Percentiles rank a stretch among this genome's conserved stretches.
phyloP scores from a whole-genome alignment of 2,113 vertebrate species.

The Eulemur rufifrons region DNA sequence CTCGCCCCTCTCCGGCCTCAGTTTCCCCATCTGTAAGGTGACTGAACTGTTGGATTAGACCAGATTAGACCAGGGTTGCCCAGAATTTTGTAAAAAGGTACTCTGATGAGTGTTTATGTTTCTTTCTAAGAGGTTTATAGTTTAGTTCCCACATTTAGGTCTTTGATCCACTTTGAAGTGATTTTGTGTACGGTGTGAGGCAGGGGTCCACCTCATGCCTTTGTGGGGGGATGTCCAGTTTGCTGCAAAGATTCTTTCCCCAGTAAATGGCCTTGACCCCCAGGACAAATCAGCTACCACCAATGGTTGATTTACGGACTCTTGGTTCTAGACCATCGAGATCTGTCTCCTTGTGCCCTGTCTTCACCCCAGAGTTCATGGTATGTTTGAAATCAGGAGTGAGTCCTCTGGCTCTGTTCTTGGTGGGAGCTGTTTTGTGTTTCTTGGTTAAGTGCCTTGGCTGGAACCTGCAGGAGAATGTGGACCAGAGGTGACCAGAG shows the following conservation, averaged over 20 bases:
- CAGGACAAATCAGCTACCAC: no score
- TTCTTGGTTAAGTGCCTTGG: not conserved
- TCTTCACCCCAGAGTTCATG: rapidly evolving
- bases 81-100: not conserved
- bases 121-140: not conserved
- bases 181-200: not conserved
- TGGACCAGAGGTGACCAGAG: not conserved
- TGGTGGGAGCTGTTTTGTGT: not conserved
- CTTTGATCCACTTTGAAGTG: not conserved
- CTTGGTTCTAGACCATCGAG: not conserved
- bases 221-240: not conserved
- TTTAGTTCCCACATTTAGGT: not conserved
- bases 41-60: not conserved
- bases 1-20: not conserved
- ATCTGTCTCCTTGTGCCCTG: rapidly evolving
- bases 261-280: not conserved
- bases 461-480: not conserved
- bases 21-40: not conserved
- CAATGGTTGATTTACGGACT: not conserved
- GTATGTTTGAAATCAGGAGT: not conserved
- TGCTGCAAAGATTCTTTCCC: not conserved
- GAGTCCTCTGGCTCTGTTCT: not conserved
- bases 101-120: no score
- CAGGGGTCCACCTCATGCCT: not conserved
- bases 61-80: not conserved